phyloP scores from a whole-genome alignment of 2,888 invertebrate species.

The Darwinula stevensoni region DNA sequence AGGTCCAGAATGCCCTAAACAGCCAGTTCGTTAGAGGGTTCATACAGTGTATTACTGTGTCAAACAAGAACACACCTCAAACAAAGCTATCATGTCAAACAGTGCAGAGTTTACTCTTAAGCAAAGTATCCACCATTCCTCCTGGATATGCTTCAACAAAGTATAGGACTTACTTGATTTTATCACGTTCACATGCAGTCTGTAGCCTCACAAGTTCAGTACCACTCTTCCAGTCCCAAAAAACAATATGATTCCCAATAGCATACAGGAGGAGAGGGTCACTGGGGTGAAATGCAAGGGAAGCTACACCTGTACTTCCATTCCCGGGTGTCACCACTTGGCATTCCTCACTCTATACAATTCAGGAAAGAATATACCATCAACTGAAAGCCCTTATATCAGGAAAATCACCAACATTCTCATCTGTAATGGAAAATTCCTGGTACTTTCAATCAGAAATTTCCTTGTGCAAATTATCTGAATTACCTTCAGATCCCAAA shows the following conservation, averaged over 20 bases:
- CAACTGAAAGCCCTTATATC: no score
- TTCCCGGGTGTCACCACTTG: slow-evolving; percentile 46
- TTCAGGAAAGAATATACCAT: no score
- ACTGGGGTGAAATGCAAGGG: slow-evolving; percentile 56
- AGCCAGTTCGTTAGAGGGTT: background rate
- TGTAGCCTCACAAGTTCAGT: no score
- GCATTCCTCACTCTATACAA: slow-evolving; percentile 36
- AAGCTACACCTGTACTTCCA: slow-evolving; percentile 43
- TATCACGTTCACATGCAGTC: no score
- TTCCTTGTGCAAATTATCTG: no score
- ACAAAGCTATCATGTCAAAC: background rate
- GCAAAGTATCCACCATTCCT: background rate
- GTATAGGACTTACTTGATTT: no score
- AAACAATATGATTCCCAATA: slow-evolving; percentile 48
- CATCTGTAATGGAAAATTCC: no score
- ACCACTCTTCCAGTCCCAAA: slow-evolving; percentile 91
- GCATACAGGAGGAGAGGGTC: slow-evolving; percentile 57
- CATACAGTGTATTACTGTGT: no score
- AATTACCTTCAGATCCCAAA: slow-evolving; percentile 50
- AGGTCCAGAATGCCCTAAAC: background rate
- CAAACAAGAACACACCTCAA: background rate
- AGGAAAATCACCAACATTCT: no score
- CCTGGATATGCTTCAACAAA: no score
- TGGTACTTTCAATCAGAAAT: no score
- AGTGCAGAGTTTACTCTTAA: background rate